phyloP scores from a whole-genome alignment of 2,888 invertebrate genomes.

The Xiphydria camelus region DNA sequence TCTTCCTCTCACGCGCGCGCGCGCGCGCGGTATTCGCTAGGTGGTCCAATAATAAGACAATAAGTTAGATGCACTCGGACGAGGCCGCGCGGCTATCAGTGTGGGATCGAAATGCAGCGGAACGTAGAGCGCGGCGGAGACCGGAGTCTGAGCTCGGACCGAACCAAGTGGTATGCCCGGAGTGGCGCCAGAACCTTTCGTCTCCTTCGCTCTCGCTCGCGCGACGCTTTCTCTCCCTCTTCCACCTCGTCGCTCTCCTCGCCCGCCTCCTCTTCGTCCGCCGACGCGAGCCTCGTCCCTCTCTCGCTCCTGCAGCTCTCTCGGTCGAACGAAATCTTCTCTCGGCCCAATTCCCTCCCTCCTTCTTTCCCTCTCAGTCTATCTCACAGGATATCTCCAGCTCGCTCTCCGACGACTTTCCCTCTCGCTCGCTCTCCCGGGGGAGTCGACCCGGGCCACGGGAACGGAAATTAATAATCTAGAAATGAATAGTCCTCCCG shows the following conservation, averaged over 20 bases:
- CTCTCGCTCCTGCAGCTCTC: constrained; percentile 1
- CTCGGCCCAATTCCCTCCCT: constrained; percentile 12
- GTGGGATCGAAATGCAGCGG: constrained; percentile 46
- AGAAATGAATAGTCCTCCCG: constrained; percentile 22
- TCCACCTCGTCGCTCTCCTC: constrained; percentile 12
- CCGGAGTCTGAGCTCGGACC: constrained; percentile 21
- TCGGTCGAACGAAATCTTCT: constrained; percentile 4
- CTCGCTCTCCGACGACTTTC: neutral
- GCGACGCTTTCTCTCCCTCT: constrained; percentile 15
- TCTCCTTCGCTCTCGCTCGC: constrained; percentile 24
- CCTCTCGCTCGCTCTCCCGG: constrained; percentile 1
- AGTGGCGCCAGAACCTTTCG: constrained; percentile 44
- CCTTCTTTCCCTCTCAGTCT: constrained; percentile 6
- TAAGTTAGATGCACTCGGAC: constrained; percentile 42
- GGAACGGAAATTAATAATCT: constrained; percentile 23
- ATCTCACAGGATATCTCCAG: too few species aligned
- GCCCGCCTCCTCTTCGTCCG: constrained; percentile 1
- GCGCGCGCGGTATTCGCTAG: constrained; percentile 38
- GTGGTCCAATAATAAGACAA: constrained; percentile 56
- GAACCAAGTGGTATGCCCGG: constrained; percentile 35
- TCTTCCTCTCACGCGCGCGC: too few species aligned
- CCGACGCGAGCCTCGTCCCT: constrained; percentile 8
- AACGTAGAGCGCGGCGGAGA: constrained; percentile 14
- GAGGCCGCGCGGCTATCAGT: constrained; percentile 38
- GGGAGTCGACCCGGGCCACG: constrained; percentile 7